Base-by-base conservation (phyloP, 2,888 invertebrate species). In the Drosophila dives region DNA sequence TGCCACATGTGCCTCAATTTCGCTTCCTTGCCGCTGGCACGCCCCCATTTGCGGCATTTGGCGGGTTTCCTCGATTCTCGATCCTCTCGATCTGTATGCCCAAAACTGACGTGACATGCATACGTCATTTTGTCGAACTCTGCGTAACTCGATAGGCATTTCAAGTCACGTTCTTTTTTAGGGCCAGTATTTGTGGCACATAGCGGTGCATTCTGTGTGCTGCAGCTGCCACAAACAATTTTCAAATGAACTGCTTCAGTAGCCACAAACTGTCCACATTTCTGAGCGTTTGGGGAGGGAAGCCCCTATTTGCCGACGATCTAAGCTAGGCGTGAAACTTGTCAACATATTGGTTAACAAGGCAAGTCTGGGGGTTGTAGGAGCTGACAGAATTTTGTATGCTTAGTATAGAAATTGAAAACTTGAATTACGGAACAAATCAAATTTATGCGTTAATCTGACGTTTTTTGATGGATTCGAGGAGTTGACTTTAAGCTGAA, bases 241-340 rank as follows among this genome's bases (percentile, higher is more conserved):
- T 72, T 81, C 73, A 64, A 86, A 81, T 80, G 70, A 82, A 86
- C 75, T 82, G 80, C 78, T 77, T 71, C 85, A 72, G 77, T 81
- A 72, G 83, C 74, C 60, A 48, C 56, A 74, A 62, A 60, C 56
- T 76, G 80, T 72, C 64, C 36, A 60, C 62, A 51, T 51, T 75
- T 68, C 36, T 36, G 20, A 55, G 8, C 29, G 73, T 45, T 49
- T 58, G 17, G 20, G 33, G 45, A 45, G 65, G 80, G 81, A 69
- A 72, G 63, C 85, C 87, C 86, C 72, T 82, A 86, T 84, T 45
- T 23, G 55, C 36, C 20, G 54, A 26, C 38, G 49, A 72, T 40
- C 51, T 12, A 38, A 38, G 29, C 26, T 58, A 53, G 86, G 75
- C 83, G 86, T 83, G 80, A 76, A 81, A 81, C 76, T 74, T 80